phyloP scores from a whole-genome alignment of 1,140 invertebrate genomes.

The Pachyrhynchus sulphureomaculatus region DNA sequence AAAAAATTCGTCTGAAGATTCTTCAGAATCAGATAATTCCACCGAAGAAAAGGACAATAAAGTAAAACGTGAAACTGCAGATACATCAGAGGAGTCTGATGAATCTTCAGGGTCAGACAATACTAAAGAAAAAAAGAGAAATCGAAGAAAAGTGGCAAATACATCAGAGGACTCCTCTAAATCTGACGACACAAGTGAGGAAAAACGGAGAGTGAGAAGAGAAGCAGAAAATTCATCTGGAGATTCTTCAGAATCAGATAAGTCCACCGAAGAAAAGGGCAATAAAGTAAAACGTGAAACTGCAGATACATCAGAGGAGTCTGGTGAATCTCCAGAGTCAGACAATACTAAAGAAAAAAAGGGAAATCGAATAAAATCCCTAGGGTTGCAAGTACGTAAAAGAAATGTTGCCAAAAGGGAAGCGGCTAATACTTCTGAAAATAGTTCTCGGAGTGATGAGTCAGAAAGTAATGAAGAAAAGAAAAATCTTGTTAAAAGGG shows the following conservation, averaged over 20 bases:
- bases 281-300: constrained; percentile 6
- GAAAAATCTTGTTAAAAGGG: too few relatives aligned
- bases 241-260: neutral
- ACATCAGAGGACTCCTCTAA: constrained; percentile 8
- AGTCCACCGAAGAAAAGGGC: constrained; percentile 6
- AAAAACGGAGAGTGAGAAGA: constrained; percentile 15
- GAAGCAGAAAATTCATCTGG: constrained; percentile 13
- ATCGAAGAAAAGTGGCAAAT: constrained; percentile 3
- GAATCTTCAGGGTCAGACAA: neutral
- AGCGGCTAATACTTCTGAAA: neutral
- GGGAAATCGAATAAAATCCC: too few relatives aligned
- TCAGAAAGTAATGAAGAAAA: neutral
- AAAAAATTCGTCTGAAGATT: constrained; percentile 16
- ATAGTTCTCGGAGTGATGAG: neutral
- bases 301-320: neutral
- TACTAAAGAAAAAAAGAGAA: too few relatives aligned
- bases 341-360: neutral
- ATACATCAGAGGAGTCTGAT: neutral
- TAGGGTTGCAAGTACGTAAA: neutral
- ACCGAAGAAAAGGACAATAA: constrained; percentile 8
- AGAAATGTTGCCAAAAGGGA: constrained; percentile 19
- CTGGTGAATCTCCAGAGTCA: neutral
- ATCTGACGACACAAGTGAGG: constrained; percentile 12
- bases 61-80: neutral
- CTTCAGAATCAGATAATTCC: neutral